These are phyloP conservation scores for Romanomermis culicivorax DNA, from an alignment of 2,888 invertebrate genomes.

Conservation along the genomic window DNA sequence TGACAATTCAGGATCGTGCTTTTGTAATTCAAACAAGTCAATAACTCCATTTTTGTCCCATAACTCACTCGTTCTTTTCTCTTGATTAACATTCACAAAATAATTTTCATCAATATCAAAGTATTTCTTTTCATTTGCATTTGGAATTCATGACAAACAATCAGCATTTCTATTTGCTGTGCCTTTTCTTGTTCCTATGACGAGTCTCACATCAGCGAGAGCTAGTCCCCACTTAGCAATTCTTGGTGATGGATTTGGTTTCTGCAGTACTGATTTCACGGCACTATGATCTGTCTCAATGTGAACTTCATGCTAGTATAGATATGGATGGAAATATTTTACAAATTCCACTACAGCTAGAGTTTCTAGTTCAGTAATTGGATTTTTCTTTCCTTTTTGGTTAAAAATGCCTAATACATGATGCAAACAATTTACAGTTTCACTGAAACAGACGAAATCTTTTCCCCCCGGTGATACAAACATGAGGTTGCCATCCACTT, in stretches of 20 bases:
- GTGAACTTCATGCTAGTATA: not conserved
- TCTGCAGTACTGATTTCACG: not conserved
- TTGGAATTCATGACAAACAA: conserved; percentile 12
- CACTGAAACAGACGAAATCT: no score
- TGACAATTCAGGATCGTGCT: not conserved
- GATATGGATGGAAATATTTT: not conserved
- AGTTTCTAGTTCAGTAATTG: conserved; percentile 3
- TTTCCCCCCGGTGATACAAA: no score
- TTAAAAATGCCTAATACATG: no score
- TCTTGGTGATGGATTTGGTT: not conserved
- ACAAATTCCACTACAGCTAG: conserved; percentile 1
- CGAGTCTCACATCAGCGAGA: not conserved
- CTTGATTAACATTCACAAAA: no score
- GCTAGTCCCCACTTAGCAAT: conserved; percentile 1
- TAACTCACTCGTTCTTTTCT: no score
- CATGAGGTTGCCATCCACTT: no score
- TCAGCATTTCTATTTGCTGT: not conserved
- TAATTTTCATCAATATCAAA: not conserved
- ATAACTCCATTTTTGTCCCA: not conserved
- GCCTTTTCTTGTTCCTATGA: not conserved
- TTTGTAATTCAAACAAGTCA: no score
- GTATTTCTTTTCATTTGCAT: not conserved
- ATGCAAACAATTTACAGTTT: no score
- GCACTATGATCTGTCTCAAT: conserved; percentile 1
- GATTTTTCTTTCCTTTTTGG: no score